phyloP scores from a whole-genome alignment of 2,797 vertebrate genomes.

The Squalus acanthias region DNA sequence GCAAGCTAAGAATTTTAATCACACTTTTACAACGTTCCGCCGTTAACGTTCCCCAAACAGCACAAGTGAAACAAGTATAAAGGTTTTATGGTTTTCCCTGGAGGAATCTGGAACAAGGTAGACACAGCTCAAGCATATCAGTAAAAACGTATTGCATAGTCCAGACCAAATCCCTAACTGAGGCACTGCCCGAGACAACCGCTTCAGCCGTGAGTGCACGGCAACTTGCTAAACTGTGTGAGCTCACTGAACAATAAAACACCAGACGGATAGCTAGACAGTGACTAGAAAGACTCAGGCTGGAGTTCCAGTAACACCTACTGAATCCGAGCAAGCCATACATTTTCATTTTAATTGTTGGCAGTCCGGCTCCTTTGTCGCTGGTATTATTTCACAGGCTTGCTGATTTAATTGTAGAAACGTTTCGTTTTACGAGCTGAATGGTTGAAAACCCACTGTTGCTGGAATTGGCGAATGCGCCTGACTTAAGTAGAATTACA shows the following conservation, averaged over 20 bases:
- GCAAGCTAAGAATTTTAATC: not conserved
- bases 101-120: not conserved
- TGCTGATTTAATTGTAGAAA: constrained; percentile 11
- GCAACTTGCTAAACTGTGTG: not conserved
- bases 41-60: not conserved
- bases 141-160: not conserved
- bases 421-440: not conserved
- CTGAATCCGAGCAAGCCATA: too few species aligned
- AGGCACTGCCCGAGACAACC: not conserved
- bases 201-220: not conserved
- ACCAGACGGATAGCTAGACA: not conserved
- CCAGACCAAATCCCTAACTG: not conserved
- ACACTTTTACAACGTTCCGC: not conserved
- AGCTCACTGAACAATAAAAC: not conserved
- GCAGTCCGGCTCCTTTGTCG: not conserved
- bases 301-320: not conserved
- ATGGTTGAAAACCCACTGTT: not conserved
- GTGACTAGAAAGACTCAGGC: not conserved
- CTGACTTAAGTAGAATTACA: not conserved
- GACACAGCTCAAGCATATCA: not conserved
- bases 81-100: not conserved
- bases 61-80: not conserved
- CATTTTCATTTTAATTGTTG: not conserved
- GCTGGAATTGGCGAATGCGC: not conserved
- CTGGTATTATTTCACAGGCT: not conserved